Conservation (phyloP, 1,140 invertebrate genomes). For the Pseudomyrmex concolor region DNA sequence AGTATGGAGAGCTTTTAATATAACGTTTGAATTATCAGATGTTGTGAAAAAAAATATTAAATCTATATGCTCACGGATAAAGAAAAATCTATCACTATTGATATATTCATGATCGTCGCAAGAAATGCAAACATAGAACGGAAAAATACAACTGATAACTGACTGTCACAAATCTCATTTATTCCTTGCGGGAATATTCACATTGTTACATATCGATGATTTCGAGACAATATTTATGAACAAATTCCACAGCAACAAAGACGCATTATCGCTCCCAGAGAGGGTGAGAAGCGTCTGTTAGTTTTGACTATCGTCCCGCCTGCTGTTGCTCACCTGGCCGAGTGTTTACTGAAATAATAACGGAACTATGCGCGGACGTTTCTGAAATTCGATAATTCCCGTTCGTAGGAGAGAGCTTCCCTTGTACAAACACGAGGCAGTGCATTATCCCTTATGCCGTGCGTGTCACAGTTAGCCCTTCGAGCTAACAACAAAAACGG, state of each 20-base stretch:
- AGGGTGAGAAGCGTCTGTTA: conserved; percentile 13
- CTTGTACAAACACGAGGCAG: conserved; percentile 36
- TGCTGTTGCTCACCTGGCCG: conserved; percentile 59
- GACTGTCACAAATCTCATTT: conserved; percentile 4
- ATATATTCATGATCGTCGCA: background rate
- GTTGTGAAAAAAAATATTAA: background rate
- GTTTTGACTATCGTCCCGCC: conserved; percentile 54
- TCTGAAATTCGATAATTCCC: conserved; percentile 73
- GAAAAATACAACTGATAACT: background rate
- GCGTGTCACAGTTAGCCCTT: conserved; percentile 11
- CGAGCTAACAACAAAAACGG: background rate
- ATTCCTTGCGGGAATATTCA: conserved; percentile 30
- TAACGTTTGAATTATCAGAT: background rate
- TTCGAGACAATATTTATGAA: conserved; percentile 60
- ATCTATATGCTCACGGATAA: background rate
- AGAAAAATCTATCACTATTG: background rate
- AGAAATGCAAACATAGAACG: background rate
- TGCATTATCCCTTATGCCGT: conserved; percentile 13
- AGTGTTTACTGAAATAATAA: conserved; percentile 73
- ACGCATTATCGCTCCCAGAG: conserved; percentile 15
- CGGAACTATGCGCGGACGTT: conserved; percentile 38
- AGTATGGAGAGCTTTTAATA: background rate
- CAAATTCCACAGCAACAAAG: conserved; percentile 21
- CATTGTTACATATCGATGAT: conserved; percentile 29
- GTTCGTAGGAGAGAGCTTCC: conserved; percentile 45